Evolutionary conservation across 23 tunicate genomes (phyloP).

Genomic region (Botrylloides violaceus): DNA sequence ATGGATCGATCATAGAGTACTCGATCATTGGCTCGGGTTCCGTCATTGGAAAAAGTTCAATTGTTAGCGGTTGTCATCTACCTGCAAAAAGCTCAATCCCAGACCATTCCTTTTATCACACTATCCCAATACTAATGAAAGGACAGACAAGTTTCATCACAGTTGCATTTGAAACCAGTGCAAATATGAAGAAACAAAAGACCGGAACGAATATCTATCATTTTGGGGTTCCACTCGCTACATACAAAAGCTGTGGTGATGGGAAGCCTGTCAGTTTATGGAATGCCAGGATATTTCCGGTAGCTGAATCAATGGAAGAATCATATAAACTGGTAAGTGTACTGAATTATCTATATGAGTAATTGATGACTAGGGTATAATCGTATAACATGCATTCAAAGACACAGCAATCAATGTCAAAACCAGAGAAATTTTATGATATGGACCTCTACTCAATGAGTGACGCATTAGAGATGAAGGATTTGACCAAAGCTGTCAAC

Average conservation of each 20-base stretch:
- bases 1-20: constrained; percentile 54
- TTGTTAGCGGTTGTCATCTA: constrained; percentile 52
- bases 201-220: constrained; percentile 24
- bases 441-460: neutral
- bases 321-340: constrained; percentile 20
- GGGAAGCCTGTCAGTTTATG: constrained; percentile 26
- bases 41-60: constrained; percentile 39
- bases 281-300: constrained; percentile 54
- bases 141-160: constrained; percentile 29
- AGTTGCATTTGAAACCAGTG: constrained; percentile 41
- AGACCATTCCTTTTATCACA: constrained; percentile 41
- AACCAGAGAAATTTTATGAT: neutral
- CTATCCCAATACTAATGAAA: constrained; percentile 27
- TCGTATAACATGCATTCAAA: too few species aligned
- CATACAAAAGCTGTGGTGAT: constrained; percentile 14
- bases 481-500: neutral
- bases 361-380: too few species aligned
- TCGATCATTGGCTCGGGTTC: constrained; percentile 28
- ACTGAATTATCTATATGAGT: too few species aligned
- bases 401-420: too few species aligned
- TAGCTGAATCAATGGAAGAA: constrained; percentile 30
- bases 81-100: constrained; percentile 26
- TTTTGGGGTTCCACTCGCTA: constrained; percentile 27
- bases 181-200: constrained; percentile 31
- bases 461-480: neutral